Conservation (phyloP, 2,888 invertebrate species). For the Ophonus ardosiacus region DNA sequence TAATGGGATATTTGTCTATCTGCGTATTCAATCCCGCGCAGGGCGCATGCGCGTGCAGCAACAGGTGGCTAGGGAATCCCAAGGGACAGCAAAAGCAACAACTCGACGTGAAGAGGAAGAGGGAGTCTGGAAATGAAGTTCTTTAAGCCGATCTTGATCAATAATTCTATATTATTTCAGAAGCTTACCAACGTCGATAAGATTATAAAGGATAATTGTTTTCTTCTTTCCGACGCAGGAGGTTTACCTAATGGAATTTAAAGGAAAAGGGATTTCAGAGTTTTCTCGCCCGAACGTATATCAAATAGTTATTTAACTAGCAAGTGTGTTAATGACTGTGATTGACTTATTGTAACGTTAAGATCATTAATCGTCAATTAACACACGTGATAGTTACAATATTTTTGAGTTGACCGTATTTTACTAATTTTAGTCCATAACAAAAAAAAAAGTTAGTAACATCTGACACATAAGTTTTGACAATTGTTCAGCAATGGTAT, state of each 20-base stretch:
- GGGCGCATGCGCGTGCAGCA: conserved; percentile 14
- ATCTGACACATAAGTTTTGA: too few species aligned
- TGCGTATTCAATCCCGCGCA: conserved; percentile 52
- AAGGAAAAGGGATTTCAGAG: conserved; percentile 1
- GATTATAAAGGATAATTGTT: conserved; percentile 47
- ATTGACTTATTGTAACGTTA: too few species aligned
- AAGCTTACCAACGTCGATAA: conserved; percentile 25
- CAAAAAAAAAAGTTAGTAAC: too few species aligned
- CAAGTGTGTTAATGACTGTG: too few species aligned
- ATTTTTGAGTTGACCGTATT: too few species aligned
- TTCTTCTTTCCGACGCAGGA: conserved; percentile 4
- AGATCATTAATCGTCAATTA: too few species aligned
- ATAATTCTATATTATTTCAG: conserved; percentile 43
- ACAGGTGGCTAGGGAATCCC: conserved; percentile 37
- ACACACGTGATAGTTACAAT: too few species aligned
- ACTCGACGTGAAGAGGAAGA: not conserved
- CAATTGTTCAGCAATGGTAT: too few species aligned
- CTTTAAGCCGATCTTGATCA: conserved; percentile 43
- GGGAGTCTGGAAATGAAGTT: conserved; percentile 41
- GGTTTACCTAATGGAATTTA: conserved; percentile 12
- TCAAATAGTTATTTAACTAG: too few species aligned
- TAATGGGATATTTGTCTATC: conserved; percentile 63
- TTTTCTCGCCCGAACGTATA: not conserved
- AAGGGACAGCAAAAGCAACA: not conserved
- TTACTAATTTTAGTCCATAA: too few species aligned